Percentiles rank a stretch among this genome's conserved stretches.
Evolutionary conservation across 2,888 invertebrate genomes (phyloP).

Genomic region (Drosophila nigricruria): DNA sequence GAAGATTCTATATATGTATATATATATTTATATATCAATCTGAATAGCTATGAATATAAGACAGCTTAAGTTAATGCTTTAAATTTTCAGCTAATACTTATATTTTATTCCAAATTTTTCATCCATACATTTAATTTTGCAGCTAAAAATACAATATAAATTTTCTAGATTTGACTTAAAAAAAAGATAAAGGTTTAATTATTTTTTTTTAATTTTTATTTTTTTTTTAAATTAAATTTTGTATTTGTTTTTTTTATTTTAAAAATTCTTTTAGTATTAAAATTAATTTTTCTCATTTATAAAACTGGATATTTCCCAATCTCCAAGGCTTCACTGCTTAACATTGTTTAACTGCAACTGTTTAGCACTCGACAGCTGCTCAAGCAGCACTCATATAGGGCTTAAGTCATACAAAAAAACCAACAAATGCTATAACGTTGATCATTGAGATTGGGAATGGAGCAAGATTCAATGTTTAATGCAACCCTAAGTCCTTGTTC

Average conservation of each 20-base stretch:
- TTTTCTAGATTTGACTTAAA: no score
- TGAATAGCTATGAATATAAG: neutral
- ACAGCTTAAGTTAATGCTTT: no score
- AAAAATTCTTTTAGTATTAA: neutral
- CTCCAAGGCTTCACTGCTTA: neutral
- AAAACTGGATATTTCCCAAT: neutral
- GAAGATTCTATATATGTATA: no score
- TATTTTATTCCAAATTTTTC: no score
- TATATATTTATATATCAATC: no score
- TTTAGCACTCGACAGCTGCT: slow-evolving; percentile 9
- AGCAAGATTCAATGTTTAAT: slow-evolving; percentile 23
- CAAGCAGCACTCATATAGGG: slow-evolving; percentile 2
- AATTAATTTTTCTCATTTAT: neutral
- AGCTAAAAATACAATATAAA: neutral
- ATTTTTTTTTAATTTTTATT: neutral
- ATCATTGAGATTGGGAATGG: slow-evolving; percentile 25
- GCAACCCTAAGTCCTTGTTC: slow-evolving; percentile 56
- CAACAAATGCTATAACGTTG: slow-evolving; percentile 36
- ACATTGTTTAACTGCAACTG: neutral
- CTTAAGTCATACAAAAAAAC: slow-evolving; percentile 4
- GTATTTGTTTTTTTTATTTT: neutral
- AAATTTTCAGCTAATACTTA: no score
- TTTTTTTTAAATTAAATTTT: neutral
- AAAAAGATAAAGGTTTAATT: no score
- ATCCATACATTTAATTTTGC: no score